phyloP scores from a whole-genome alignment of 2,797 vertebrate species.

The Sebastolobus altivelis region DNA sequence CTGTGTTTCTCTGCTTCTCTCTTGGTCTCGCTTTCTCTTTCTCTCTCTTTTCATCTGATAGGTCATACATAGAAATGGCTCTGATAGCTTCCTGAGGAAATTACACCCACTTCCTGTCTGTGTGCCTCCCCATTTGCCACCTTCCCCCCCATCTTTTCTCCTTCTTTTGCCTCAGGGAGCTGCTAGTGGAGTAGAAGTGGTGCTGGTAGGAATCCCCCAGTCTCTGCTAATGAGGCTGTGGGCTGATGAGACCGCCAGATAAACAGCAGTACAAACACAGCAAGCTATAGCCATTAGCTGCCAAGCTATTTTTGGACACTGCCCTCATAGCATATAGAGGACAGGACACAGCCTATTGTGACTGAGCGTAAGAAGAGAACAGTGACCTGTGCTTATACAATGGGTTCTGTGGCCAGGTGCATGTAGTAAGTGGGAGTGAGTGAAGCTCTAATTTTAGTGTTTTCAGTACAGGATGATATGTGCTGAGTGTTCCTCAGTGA shows the following conservation, averaged over 20 bases:
- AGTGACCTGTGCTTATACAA: conserved; percentile 51
- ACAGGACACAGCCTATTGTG: conserved; percentile 72
- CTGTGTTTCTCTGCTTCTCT: background rate
- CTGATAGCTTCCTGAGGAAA: conserved; percentile 89
- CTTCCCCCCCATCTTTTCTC: conserved; percentile 39
- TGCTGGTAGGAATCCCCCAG: conserved; percentile 66
- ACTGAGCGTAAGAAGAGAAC: conserved; percentile 42
- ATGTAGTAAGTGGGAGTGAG: conserved; percentile 18
- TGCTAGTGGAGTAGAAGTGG: conserved; percentile 35
- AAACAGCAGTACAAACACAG: conserved; percentile 75
- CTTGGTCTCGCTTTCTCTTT: background rate
- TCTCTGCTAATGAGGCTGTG: conserved; percentile 69
- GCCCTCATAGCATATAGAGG: conserved; percentile 64
- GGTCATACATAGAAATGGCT: conserved; percentile 82
- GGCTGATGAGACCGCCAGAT: conserved; percentile 82
- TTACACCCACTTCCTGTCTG: conserved; percentile 89
- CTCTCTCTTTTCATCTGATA: conserved; percentile 68
- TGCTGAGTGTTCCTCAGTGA: background rate
- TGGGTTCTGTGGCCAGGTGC: conserved; percentile 55
- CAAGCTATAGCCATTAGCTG: conserved; percentile 68
- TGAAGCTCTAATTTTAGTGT: conserved; percentile 18
- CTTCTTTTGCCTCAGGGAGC: conserved; percentile 52
- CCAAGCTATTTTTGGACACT: conserved; percentile 73
- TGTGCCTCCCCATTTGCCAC: conserved; percentile 74
- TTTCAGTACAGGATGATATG: conserved; percentile 1